phyloP scores from a whole-genome alignment of 2,113 vertebrate species.

The Orthonyx spaldingii region DNA sequence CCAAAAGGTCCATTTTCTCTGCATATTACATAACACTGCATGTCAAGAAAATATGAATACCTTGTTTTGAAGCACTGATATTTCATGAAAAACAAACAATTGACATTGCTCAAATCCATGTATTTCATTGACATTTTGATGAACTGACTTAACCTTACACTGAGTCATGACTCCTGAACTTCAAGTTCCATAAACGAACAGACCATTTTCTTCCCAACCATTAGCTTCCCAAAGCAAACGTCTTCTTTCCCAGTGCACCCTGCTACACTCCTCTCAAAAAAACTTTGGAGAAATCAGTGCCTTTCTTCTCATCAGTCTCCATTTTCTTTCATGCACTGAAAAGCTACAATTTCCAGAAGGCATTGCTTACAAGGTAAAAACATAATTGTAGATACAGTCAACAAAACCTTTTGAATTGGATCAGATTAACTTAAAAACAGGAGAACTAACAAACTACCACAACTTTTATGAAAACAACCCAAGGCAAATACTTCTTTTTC shows the following conservation, averaged over 20 bases:
- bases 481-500: background rate
- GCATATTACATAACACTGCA: background rate
- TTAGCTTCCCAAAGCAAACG: background rate
- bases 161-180: conserved; percentile 2
- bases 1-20: background rate
- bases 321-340: background rate
- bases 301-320: background rate
- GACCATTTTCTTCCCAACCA: background rate
- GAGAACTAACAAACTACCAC: background rate
- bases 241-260: background rate
- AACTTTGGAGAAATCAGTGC: background rate
- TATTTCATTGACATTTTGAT: conserved; percentile 41
- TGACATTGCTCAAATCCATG: conserved; percentile 18
- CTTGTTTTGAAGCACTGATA: background rate
- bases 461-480: background rate
- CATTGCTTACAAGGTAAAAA: background rate
- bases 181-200: background rate
- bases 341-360: background rate
- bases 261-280: background rate
- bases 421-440: background rate
- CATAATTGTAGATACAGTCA: background rate
- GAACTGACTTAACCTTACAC: conserved; percentile 17
- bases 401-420: background rate
- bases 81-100: conserved; percentile 19
- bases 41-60: background rate